Evolutionary conservation across 2,797 vertebrate species (phyloP).

Genomic region (Alosa sapidissima): DNA sequence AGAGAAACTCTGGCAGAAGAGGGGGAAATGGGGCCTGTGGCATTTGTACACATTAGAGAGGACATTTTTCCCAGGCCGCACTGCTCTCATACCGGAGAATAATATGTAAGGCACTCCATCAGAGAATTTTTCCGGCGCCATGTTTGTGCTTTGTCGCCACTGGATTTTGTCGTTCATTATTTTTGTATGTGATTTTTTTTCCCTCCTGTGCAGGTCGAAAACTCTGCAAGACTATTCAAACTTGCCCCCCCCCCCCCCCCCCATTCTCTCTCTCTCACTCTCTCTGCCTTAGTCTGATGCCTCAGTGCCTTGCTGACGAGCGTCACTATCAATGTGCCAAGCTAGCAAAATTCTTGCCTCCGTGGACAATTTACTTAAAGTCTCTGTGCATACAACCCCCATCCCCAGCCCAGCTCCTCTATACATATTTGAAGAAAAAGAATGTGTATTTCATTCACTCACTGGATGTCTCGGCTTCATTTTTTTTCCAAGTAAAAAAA

Average conservation of each 20-base stretch:
- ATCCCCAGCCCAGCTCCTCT: not conserved
- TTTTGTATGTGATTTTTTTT: not conserved
- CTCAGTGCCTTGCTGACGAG: slow-evolving; percentile 4
- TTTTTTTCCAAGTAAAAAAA: not conserved
- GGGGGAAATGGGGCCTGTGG: slow-evolving; percentile 41
- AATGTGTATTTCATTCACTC: not conserved
- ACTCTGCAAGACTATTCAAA: not conserved
- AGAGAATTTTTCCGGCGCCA: not conserved
- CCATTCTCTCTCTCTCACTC: not conserved
- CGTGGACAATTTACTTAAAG: slow-evolving; percentile 13
- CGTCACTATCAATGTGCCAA: slow-evolving; percentile 4
- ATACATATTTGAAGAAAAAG: slow-evolving; percentile 20
- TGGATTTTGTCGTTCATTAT: not conserved
- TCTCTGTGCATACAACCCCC: slow-evolving; percentile 23
- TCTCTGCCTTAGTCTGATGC: not conserved
- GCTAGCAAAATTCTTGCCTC: slow-evolving; percentile 16
- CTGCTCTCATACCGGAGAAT: not conserved
- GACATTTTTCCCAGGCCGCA: slow-evolving; percentile 32
- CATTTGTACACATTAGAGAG: slow-evolving; percentile 56
- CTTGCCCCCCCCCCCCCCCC: not conserved
- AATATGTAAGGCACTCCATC: not conserved
- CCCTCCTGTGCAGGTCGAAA: not conserved
- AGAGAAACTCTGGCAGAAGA: slow-evolving; percentile 40
- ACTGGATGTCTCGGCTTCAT: not conserved
- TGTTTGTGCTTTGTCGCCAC: not conserved